Conservation (phyloP, 2,113 vertebrate genomes). For the Entelurus aequoreus region DNA sequence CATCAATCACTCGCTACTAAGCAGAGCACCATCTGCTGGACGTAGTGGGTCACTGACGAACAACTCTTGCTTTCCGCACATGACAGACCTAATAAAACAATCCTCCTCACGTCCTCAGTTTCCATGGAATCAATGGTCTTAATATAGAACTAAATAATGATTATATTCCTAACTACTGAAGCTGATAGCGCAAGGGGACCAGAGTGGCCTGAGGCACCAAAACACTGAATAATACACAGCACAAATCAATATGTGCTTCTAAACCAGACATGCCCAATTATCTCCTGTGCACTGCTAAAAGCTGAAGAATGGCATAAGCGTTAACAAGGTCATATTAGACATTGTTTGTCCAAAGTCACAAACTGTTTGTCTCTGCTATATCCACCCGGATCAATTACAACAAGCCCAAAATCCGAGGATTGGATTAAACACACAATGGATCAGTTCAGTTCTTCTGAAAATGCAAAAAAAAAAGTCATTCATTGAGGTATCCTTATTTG, state of each 20-base stretch:
- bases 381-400: slow-evolving; percentile 13
- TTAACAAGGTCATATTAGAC: slow-evolving; percentile 43
- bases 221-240: slow-evolving; percentile 50
- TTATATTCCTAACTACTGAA: slow-evolving; percentile 29
- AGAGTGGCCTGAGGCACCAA: slow-evolving; percentile 45
- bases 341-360: slow-evolving; percentile 25
- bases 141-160: slow-evolving; percentile 56
- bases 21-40: neutral
- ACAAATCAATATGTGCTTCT: slow-evolving; percentile 52
- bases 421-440: slow-evolving; percentile 30
- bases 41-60: neutral
- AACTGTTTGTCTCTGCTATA: neutral
- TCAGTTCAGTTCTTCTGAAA: slow-evolving; percentile 65
- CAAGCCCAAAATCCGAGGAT: slow-evolving; percentile 17
- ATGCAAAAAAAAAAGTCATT: slow-evolving; percentile 83
- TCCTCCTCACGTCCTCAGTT: slow-evolving; percentile 11
- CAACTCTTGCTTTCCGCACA: neutral
- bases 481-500: slow-evolving; percentile 86
- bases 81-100: slow-evolving; percentile 5
- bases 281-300: slow-evolving; percentile 29
- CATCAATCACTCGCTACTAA: neutral
- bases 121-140: slow-evolving; percentile 55
- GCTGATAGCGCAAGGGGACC: slow-evolving; percentile 29
- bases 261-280: slow-evolving; percentile 48
- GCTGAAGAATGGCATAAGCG: slow-evolving; percentile 30